Evolutionary conservation across 2,888 invertebrate genomes (phyloP).

Genomic region (Ochropacha duplaris): DNA sequence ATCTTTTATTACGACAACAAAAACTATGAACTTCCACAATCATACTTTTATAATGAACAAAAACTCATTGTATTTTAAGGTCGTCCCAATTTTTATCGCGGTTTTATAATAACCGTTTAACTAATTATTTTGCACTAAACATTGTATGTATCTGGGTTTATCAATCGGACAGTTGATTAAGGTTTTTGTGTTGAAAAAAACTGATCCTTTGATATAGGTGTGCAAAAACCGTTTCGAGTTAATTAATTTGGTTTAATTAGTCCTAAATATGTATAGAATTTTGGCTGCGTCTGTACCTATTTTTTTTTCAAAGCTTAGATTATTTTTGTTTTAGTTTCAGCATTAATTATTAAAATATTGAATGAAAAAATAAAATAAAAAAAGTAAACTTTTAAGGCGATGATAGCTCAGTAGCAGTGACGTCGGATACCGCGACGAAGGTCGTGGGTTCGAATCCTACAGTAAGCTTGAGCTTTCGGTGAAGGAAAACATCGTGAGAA

Average conservation of each 20-base stretch:
- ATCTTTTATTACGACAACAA: neutral
- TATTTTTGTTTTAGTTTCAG: too few relatives aligned
- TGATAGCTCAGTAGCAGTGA: too few relatives aligned
- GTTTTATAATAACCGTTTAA: slow-evolving; percentile 12
- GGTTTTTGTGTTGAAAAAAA: slow-evolving; percentile 19
- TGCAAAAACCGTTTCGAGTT: slow-evolving; percentile 23
- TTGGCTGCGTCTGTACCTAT: neutral
- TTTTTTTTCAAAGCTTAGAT: neutral
- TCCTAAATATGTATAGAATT: neutral
- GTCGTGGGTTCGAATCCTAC: too few relatives aligned
- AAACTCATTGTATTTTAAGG: slow-evolving; percentile 2
- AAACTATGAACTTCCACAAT: neutral
- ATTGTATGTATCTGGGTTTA: slow-evolving; percentile 13
- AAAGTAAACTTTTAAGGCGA: too few relatives aligned
- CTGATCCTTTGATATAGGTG: slow-evolving; percentile 16
- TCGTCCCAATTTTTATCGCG: neutral
- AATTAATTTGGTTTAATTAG: slow-evolving; percentile 24
- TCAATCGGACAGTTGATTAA: slow-evolving; percentile 23
- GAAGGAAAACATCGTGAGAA: too few relatives aligned
- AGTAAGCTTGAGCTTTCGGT: too few relatives aligned
- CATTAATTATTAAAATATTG: too few relatives aligned
- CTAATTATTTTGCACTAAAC: slow-evolving; percentile 11
- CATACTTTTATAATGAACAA: neutral
- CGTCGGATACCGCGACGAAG: too few relatives aligned
- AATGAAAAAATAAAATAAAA: too few relatives aligned